phyloP scores from a whole-genome alignment of 2,888 invertebrate species.

The Apamea monoglypha region DNA sequence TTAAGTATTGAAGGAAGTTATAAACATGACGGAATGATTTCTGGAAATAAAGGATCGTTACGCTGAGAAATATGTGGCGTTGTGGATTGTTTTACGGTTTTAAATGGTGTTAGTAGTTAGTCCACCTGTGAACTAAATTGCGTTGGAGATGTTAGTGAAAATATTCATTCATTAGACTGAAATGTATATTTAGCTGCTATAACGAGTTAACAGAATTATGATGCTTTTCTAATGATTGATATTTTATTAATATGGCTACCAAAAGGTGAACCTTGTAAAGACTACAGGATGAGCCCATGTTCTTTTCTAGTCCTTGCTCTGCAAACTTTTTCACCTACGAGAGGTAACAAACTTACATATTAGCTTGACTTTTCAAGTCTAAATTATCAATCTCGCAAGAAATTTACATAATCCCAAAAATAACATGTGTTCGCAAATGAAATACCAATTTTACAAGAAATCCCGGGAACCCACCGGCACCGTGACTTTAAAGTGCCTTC shows the following conservation, averaged over 20 bases:
- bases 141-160: not conserved
- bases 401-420: no score
- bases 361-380: not conserved
- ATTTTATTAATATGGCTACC: no score
- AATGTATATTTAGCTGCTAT: not conserved
- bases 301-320: no score
- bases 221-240: no score
- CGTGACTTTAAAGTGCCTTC: not conserved
- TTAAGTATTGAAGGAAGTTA: conserved; percentile 49
- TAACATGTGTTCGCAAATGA: no score
- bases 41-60: conserved; percentile 46
- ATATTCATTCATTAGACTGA: not conserved
- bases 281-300: not conserved
- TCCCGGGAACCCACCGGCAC: not conserved
- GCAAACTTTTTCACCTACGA: not conserved
- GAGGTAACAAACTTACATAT: not conserved
- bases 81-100: conserved; percentile 39
- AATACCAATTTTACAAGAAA: not conserved
- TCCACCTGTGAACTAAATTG: conserved; percentile 40
- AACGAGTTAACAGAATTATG: no score
- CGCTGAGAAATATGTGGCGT: conserved; percentile 33
- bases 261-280: no score
- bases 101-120: conserved; percentile 21
- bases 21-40: conserved; percentile 46
- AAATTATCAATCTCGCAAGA: no score